These are phyloP conservation scores for Pelvicachromis taeniatus DNA, from an alignment of 2,113 vertebrate genomes.

Conservation along the genomic window DNA sequence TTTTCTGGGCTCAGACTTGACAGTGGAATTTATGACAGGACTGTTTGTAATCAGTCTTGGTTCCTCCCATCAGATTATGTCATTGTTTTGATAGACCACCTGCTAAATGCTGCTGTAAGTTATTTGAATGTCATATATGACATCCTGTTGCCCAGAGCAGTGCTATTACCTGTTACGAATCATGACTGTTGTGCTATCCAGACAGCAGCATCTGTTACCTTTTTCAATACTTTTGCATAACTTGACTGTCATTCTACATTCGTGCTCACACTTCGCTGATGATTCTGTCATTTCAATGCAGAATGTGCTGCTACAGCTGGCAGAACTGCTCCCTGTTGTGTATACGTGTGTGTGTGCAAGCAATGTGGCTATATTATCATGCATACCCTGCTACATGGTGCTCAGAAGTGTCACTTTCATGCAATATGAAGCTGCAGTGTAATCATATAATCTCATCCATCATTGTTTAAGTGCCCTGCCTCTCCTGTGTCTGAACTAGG, in stretches of 20 bases:
- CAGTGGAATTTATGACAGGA: background rate
- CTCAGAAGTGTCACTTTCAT: background rate
- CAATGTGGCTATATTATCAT: background rate
- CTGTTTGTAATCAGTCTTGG: conserved; percentile 23
- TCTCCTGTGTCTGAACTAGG: conserved; percentile 66
- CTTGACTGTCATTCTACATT: conserved; percentile 14
- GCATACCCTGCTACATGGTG: background rate
- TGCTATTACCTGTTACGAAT: conserved; percentile 26
- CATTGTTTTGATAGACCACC: conserved; percentile 17
- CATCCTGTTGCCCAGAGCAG: conserved; percentile 22
- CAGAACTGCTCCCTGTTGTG: background rate
- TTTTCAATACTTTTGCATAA: background rate
- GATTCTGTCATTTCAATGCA: conserved; percentile 33
- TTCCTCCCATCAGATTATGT: conserved; percentile 22
- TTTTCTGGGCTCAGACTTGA: background rate
- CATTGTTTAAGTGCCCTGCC: background rate
- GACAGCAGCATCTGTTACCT: conserved; percentile 39
- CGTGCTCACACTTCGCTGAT: conserved; percentile 16
- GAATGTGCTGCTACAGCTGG: conserved; percentile 15
- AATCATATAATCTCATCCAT: background rate
- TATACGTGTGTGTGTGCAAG: rapidly evolving
- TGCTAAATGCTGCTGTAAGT: conserved; percentile 40
- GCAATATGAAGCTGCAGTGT: background rate
- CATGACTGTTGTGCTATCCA: conserved; percentile 23
- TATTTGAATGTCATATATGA: conserved; percentile 38